Base-by-base conservation (phyloP, 2,113 vertebrate genomes). In the Triplophysa siluroides region DNA sequence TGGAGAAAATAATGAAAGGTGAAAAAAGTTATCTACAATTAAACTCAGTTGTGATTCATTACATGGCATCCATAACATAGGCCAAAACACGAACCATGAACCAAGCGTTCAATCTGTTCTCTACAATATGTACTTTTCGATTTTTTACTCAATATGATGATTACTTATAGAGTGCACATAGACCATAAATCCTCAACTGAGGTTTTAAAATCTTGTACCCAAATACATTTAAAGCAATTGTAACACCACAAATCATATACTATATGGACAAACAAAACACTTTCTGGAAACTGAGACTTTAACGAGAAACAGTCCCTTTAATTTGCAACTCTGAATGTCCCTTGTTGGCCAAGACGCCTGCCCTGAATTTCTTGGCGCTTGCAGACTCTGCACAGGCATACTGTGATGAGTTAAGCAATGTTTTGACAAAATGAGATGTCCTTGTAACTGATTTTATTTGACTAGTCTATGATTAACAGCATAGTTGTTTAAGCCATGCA, bases 81-180 rank as follows among this genome's bases (percentile, higher is more conserved):
- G 54, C 8, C 54, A 9, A 52, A 50, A 50, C 2, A 10, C 8
- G 11, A 50, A 13, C 7, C 62, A 75, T 45, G 6, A 74, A 38
- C 21, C 71, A 10, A 61, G 56, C 21, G 71, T 74, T 60, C 54
- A 61, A 41, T 74, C 71, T 61, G 71, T 61, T 45, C 71, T 74
- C 54, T 47, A 47, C 12, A 50, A 62, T 62, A 4, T 43, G 71
- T 74, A 21, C 24, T 13, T 74, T 74, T 61, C 47, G 33, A 45
- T 52, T 8, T 60, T 38, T 74, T 56, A 21, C 71, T 75, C 58
- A 75, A 11, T 62, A 24, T 26, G 21, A 47, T 21, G 14, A 74
- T 38, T 38, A 38, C 56, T 23, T 8, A 1, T 21, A 41, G 58
- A 75, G 58, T 75, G 43, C 58, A 71, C 58, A 26, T 18, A 60